Percentiles rank a stretch among this genome's conserved stretches.
Conservation (phyloP, 2,113 vertebrate genomes). For the Oreochromis aureus region DNA sequence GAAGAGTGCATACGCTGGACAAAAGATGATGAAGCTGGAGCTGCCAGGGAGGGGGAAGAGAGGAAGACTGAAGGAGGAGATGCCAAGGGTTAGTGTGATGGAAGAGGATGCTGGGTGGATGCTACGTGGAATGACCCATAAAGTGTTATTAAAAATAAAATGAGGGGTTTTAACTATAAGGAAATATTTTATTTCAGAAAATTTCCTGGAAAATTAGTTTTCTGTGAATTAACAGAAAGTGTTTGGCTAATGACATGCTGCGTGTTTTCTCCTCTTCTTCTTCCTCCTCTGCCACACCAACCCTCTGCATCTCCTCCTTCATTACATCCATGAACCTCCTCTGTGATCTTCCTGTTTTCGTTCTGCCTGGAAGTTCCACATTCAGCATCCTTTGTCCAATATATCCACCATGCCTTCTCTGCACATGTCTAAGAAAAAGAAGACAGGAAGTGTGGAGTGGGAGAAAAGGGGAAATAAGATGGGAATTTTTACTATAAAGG, state of each 20-base stretch:
- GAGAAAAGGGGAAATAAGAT: not conserved
- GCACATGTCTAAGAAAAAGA: not conserved
- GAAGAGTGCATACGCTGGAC: not conserved
- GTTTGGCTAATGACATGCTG: not conserved
- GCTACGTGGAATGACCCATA: not conserved
- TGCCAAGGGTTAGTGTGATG: not conserved
- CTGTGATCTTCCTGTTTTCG: not conserved
- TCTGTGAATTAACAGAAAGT: not conserved
- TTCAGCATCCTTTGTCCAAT: not conserved
- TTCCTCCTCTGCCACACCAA: not conserved
- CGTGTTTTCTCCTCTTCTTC: not conserved
- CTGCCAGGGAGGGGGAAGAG: not conserved
- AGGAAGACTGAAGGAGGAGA: not conserved
- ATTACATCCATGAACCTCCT: not conserved
- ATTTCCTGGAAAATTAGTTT: not conserved
- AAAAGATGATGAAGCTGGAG: not conserved
- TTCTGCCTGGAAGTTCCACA: not conserved
- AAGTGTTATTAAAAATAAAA: not conserved
- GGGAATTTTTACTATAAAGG: not conserved
- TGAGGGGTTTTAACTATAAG: not conserved
- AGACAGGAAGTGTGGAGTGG: not conserved
- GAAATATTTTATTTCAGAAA: not conserved
- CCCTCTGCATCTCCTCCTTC: not conserved
- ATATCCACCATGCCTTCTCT: not conserved
- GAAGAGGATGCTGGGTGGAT: not conserved